Base-by-base conservation (phyloP, 2,888 invertebrate species). In the Steinernema carpocapsae region DNA sequence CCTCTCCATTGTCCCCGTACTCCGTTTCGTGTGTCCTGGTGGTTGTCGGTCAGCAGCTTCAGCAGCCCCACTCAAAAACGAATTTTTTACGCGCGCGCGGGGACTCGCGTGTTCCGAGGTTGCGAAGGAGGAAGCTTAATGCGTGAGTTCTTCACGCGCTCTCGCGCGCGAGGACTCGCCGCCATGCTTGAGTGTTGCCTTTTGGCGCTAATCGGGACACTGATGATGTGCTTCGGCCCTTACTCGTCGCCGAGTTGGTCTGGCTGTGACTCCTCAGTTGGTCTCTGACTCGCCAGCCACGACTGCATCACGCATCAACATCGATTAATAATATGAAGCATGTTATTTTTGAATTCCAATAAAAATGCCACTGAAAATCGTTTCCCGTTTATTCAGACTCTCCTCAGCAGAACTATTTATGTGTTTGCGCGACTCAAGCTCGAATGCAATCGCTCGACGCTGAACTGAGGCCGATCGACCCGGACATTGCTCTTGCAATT, bases 261-360 rank as follows among this genome's bases (percentile, higher is more conserved):
- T 6, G 12, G 10, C 10, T 19, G 56, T 26, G 26, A 22, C n/a
- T n/a, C n/a, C n/a, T n/a, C n/a, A n/a, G n/a, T n/a, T n/a, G n/a
- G n/a, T n/a, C n/a, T n/a, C n/a, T n/a, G n/a, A n/a, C n/a, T n/a
- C n/a, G n/a, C n/a, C n/a, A n/a, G n/a, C n/a, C n/a, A n/a, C n/a
- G n/a, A n/a, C n/a, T n/a, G n/a, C n/a, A n/a, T 14, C 56, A 56
- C 26, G 56, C 56, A 56, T 56, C 24, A 12, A 56, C 56, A 56
- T 56, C 56, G 56, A 56, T 56, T 56, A 56, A 56, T 56, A 56
- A 56, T 56, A 56, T 56, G 26, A 56, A 56, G 56, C 56, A 56
- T 26, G 56, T 26, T 56, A 56, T 56, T 56, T 19, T 56, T 56
- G 56, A 3, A 56, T 56, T 56, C 56, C 56, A 14, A 43, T 7